These are phyloP conservation scores for Dendrophyllia cribrosa DNA, from an alignment of 64 coral and sea anemone species.

Conservation along the genomic window DNA sequence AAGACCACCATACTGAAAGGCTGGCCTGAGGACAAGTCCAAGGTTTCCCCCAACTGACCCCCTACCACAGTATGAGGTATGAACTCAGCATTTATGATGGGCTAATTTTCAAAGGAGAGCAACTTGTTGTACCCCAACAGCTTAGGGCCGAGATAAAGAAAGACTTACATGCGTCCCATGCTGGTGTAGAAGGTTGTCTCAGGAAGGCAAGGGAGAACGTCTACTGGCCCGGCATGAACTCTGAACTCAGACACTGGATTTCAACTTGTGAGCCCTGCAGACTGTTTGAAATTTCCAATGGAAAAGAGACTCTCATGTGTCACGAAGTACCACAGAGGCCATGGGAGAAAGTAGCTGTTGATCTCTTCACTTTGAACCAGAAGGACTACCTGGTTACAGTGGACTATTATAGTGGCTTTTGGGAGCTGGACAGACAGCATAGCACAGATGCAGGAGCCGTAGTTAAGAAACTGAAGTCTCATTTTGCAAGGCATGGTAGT, in stretches of 20 bases:
- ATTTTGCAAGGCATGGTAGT: not conserved
- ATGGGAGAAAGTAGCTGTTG: constrained; percentile 20
- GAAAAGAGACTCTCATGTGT: constrained; percentile 5
- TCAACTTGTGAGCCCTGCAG: constrained; percentile 32
- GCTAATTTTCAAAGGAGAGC: too few relatives aligned
- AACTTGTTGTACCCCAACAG: not conserved
- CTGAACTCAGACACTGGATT: constrained; percentile 29
- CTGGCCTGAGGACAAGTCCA: constrained; percentile 1
- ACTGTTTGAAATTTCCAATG: not conserved
- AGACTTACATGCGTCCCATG: not conserved
- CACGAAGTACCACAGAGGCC: not conserved
- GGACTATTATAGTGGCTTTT: not conserved
- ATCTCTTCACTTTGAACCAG: not conserved
- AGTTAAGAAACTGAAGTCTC: not conserved
- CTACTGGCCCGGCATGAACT: constrained; percentile 5
- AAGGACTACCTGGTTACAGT: constrained; percentile 1
- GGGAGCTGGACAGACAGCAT: not conserved
- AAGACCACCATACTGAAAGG: constrained; percentile 24
- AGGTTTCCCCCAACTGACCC: constrained; percentile 2
- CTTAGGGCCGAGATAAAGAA: constrained; percentile 10
- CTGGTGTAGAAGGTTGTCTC: constrained; percentile 2
- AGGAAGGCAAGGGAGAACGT: not conserved
- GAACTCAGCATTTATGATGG: not conserved
- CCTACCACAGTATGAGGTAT: constrained; percentile 42
- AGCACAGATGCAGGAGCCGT: not conserved